Evolutionary conservation across 2,113 vertebrate species (phyloP).

Genomic region (Apeltes quadracus): DNA sequence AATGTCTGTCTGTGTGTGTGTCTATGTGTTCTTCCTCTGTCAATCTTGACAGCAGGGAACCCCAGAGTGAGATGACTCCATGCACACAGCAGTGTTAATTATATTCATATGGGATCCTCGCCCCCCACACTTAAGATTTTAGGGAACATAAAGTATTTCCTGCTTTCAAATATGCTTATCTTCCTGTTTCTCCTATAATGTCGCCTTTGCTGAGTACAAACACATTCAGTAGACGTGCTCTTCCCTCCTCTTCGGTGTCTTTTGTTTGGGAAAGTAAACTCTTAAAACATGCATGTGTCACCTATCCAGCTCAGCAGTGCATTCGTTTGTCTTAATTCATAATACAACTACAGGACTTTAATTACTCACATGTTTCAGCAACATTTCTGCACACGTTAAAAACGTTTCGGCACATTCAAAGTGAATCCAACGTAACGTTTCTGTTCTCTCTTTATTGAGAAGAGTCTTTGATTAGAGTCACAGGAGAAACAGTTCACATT

Average conservation of each 20-base stretch:
- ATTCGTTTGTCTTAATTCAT: neutral
- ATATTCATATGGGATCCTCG: neutral
- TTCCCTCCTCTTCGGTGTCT: neutral
- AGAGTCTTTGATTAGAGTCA: neutral
- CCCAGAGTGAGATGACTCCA: neutral
- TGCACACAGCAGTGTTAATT: neutral
- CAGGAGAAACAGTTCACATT: neutral
- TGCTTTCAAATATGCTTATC: neutral
- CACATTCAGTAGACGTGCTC: neutral
- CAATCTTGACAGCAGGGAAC: conserved; percentile 22
- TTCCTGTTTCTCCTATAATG: neutral
- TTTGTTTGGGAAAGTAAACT: neutral
- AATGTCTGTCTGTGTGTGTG: neutral
- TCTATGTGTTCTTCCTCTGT: conserved; percentile 7
- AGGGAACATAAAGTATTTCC: neutral
- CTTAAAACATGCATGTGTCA: neutral
- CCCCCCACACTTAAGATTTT: neutral
- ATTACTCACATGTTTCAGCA: neutral
- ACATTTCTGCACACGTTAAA: neutral
- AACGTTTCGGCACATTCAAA: neutral
- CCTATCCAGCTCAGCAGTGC: neutral
- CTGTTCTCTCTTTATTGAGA: too few relatives aligned
- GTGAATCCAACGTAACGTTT: neutral
- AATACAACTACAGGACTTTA: neutral
- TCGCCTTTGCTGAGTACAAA: neutral